phyloP scores from a whole-genome alignment of 2,113 vertebrate genomes.

The Cephalopholis sonnerati region DNA sequence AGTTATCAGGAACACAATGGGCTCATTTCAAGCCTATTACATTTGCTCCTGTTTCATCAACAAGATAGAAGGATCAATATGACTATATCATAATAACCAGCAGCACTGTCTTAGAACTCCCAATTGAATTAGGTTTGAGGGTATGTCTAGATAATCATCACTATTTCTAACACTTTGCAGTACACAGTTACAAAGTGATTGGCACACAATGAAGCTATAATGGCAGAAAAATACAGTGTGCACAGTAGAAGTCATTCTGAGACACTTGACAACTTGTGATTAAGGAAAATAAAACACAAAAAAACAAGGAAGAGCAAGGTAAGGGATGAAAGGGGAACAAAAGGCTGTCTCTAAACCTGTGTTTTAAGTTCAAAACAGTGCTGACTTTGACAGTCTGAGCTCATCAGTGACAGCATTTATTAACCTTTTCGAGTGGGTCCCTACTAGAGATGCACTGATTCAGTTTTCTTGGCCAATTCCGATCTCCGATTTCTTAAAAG shows the following conservation, averaged over 20 bases:
- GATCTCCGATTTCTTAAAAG: no score
- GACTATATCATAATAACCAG: not conserved
- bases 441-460: no score
- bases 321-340: not conserved
- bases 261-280: not conserved
- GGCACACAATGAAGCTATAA: not conserved
- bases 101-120: constrained; percentile 3
- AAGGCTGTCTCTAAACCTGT: not conserved
- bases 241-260: not conserved
- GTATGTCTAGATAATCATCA: not conserved
- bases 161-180: not conserved
- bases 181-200: not conserved
- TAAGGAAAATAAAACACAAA: not conserved
- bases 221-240: not conserved
- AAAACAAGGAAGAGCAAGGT: no score
- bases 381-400: not conserved
- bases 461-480: no score
- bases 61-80: not conserved
- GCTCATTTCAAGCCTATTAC: not conserved
- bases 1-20: not conserved
- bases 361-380: not conserved
- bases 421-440: not conserved
- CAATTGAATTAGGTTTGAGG: not conserved
- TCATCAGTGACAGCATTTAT: not conserved
- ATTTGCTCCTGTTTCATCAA: constrained; percentile 15